Evolutionary conservation across 2,888 invertebrate species (phyloP).

Genomic region (Melipona beecheii): DNA sequence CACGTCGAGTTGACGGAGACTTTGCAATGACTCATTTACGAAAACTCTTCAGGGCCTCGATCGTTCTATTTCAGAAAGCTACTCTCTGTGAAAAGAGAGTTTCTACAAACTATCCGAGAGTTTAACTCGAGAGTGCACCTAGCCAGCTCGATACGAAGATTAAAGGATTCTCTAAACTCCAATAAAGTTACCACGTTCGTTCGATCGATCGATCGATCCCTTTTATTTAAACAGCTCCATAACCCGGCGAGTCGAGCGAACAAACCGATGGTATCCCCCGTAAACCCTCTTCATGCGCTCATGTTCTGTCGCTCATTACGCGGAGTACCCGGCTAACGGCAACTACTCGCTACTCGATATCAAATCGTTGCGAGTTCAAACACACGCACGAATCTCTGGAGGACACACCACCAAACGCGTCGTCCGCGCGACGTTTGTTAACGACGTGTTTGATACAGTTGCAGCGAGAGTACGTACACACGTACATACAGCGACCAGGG

Average conservation of each 20-base stretch:
- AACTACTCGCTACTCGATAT: not conserved
- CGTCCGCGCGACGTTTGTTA: constrained; percentile 34
- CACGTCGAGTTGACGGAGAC: too few relatives aligned
- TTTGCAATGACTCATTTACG: too few relatives aligned
- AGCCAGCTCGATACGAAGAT: too few relatives aligned
- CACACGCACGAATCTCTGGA: not conserved
- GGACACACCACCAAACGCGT: constrained; percentile 21
- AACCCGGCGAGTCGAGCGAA: not conserved
- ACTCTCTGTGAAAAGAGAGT: too few relatives aligned
- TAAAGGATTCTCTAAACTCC: too few relatives aligned
- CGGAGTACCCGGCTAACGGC: constrained; percentile 1
- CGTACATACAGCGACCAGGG: not conserved
- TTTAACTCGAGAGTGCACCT: too few relatives aligned
- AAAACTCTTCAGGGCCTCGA: too few relatives aligned
- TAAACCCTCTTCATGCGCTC: not conserved
- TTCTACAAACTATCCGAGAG: too few relatives aligned
- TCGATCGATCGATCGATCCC: not conserved
- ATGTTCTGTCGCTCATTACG: not conserved
- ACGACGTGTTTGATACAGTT: not conserved
- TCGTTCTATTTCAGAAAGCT: too few relatives aligned
- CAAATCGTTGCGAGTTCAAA: constrained; percentile 8
- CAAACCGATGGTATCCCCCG: not conserved
- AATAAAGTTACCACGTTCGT: not conserved
- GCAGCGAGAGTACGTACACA: not conserved
- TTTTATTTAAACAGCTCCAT: not conserved